Conservation (phyloP, 2,888 invertebrate genomes). For the Gastracanthus pulcherrimus region DNA sequence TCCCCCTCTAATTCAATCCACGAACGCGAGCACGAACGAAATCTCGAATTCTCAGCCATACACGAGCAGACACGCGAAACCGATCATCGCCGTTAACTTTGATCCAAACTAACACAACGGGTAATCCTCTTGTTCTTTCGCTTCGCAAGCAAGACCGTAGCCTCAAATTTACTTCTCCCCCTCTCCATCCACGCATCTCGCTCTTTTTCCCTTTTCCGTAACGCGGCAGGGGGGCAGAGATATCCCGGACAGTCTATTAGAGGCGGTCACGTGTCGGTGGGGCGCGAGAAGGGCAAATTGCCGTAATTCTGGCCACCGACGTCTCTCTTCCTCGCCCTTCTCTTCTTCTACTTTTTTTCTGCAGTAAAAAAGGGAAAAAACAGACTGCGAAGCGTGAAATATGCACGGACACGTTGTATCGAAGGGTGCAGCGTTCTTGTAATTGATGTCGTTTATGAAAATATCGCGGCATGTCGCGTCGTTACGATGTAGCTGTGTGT, state of each 20-base stretch:
- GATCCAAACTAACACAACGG: background rate
- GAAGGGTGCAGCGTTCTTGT: background rate
- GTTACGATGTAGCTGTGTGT: background rate
- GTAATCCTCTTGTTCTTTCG: slow-evolving; percentile 15
- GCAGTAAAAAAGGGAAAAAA: background rate
- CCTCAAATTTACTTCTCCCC: slow-evolving; percentile 6
- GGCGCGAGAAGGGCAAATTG: slow-evolving; percentile 46
- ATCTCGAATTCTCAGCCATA: background rate
- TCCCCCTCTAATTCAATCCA: too few species aligned
- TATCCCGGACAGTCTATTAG: slow-evolving; percentile 29
- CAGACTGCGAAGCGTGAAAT: background rate
- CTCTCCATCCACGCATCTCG: background rate
- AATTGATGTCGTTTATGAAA: background rate
- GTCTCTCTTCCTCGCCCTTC: slow-evolving; percentile 9
- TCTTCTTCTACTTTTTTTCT: slow-evolving; percentile 17
- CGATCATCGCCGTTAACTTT: slow-evolving; percentile 4
- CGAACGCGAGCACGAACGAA: too few species aligned
- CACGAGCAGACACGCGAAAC: background rate
- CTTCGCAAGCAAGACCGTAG: background rate
- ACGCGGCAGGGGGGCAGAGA: slow-evolving; percentile 8
- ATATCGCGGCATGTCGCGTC: background rate
- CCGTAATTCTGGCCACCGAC: slow-evolving; percentile 48
- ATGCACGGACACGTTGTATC: background rate
- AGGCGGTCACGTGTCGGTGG: slow-evolving; percentile 49
- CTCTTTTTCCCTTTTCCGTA: background rate